Base-by-base conservation (phyloP, 2,888 invertebrate species). In the Horisme vitalbata region DNA sequence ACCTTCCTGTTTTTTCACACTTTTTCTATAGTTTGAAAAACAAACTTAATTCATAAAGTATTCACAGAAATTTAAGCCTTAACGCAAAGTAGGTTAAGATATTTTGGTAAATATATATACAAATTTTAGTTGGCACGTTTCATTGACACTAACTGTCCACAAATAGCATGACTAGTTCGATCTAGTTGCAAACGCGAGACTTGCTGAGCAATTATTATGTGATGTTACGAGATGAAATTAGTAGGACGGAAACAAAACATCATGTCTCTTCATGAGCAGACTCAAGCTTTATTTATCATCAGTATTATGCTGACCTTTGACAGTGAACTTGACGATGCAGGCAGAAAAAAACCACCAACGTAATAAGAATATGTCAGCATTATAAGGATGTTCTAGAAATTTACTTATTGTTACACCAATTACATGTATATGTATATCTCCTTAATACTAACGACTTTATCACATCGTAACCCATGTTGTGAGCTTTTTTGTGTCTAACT, bases 81-180 rank as follows among this genome's bases (percentile, higher is more conserved):
- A 34, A 44, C 38, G 15, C 26, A 9, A 55, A 39, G 35, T 55
- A 52, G 76, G 79, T 75, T 76, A 78, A 61, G 65, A 72, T 75
- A 71, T 72, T 74, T 70, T 64, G 59, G 77, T 78, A 77, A 75
- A n/a, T n/a, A n/a, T n/a, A n/a, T n/a, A n/a, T 71, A 65, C 56
- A 61, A 51, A 55, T 63, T 65, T 67, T 67, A 71, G 73, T 81
- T 83, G 84, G 85, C 85, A 83, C 82, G 79, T 74, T 68, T 60
- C 79, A 75, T 77, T 78, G 81, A 76, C 71, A 71, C 56, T 64
- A 64, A 71, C 59, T 63, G 59, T 69, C 71, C 70, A 62, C 67
- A 83, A 86, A 84, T 86, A 85, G 81, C 79, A 66, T 63, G 58
- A 56, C 67, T 69, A 64, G 69, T 66, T 62, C 64, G 63, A 64